Evolutionary conservation across 1,140 invertebrate species (phyloP).

Genomic region (Octopus sinensis): DNA sequence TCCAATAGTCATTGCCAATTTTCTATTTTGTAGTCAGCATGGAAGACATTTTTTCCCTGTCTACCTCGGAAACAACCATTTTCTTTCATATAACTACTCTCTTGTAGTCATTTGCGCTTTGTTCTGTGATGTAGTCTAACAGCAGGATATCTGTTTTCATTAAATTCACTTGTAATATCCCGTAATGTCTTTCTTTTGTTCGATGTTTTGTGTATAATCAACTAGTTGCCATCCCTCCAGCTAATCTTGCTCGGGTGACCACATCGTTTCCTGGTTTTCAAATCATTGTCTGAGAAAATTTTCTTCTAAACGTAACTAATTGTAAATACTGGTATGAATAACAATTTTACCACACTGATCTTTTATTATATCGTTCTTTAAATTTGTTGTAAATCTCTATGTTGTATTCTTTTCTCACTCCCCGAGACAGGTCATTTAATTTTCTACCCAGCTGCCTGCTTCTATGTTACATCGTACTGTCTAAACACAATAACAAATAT

Average conservation of each 20-base stretch:
- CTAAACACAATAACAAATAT: too few relatives aligned
- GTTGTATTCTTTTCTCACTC: too few relatives aligned
- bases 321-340: slow-evolving; percentile 7
- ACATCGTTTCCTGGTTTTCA: slow-evolving; percentile 13
- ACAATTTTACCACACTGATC: neutral
- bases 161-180: slow-evolving; percentile 9
- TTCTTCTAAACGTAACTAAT: slow-evolving; percentile 18
- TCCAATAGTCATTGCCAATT: too few relatives aligned
- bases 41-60: too few relatives aligned
- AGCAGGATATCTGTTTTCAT: slow-evolving; percentile 10
- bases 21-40: too few relatives aligned
- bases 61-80: neutral
- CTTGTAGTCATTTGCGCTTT: neutral
- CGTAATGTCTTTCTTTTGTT: neutral
- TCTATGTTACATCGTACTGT: too few relatives aligned
- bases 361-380: too few relatives aligned
- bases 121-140: neutral
- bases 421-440: too few relatives aligned
- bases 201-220: neutral
- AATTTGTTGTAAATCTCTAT: too few relatives aligned
- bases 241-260: neutral
- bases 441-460: too few relatives aligned
- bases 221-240: neutral
- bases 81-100: slow-evolving; percentile 4
- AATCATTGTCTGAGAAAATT: neutral